A percentile compares a stretch with the other conserved stretches of the same genome.
Conservation (phyloP, 2,888 invertebrate species). For the Scaptomyza caliginosa region DNA sequence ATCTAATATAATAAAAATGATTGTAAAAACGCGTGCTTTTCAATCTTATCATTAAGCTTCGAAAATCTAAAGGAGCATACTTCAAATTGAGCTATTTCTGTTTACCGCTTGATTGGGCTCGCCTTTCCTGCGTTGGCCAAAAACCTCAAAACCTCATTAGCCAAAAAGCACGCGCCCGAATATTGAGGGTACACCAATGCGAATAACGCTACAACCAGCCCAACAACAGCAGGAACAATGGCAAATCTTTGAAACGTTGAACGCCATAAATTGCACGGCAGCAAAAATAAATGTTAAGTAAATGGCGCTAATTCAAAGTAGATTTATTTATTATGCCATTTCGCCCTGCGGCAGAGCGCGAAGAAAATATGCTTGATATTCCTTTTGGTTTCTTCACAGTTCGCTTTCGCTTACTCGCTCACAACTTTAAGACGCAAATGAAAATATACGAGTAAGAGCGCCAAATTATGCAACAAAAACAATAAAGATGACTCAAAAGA, state of each 20-base stretch:
- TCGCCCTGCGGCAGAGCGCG: conserved; percentile 63
- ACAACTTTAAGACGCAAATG: conserved; percentile 49
- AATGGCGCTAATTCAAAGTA: conserved; percentile 80
- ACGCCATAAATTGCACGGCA: conserved; percentile 67
- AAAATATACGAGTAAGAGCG: conserved; percentile 48
- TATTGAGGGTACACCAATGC: conserved; percentile 48
- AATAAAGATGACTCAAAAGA: conserved; percentile 38
- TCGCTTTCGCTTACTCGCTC: conserved; percentile 26
- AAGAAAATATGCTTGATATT: conserved; percentile 74
- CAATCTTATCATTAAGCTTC: conserved; percentile 46
- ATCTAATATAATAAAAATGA: no score
- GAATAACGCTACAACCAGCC: conserved; percentile 36
- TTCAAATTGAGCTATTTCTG: conserved; percentile 59
- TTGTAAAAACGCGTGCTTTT: no score
- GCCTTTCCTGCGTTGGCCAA: conserved; percentile 41
- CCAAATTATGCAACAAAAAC: conserved; percentile 58
- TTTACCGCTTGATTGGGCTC: conserved; percentile 60
- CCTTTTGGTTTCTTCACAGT: conserved; percentile 12
- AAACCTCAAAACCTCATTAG: conserved; percentile 74
- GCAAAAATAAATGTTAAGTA: conserved; percentile 76
- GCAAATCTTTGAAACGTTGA: conserved; percentile 37
- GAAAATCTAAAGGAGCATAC: conserved; percentile 42
- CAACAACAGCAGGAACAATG: conserved; percentile 22
- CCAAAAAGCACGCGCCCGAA: conserved; percentile 72
- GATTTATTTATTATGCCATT: conserved; percentile 79